A percentile compares a stretch with the other conserved stretches of the same genome.
Conservation (phyloP, 2,888 invertebrate genomes). For the Serripes groenlandicus region DNA sequence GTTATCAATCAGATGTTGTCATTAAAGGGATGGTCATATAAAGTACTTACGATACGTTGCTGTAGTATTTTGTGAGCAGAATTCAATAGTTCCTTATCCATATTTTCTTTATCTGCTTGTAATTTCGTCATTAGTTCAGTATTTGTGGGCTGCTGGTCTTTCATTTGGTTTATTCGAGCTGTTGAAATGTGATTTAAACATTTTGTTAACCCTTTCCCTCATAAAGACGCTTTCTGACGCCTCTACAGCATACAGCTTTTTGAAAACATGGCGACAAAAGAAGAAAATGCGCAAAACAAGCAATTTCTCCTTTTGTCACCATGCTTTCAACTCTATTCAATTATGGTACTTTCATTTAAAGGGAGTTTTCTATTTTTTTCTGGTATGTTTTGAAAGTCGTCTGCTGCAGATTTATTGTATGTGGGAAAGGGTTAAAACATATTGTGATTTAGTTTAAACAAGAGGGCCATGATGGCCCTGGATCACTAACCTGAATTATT, state of each 20-base stretch:
- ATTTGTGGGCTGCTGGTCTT: constrained; percentile 38
- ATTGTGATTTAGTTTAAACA: no score
- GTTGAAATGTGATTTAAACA: not conserved
- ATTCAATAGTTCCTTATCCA: constrained; percentile 90
- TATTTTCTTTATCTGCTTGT: constrained; percentile 89
- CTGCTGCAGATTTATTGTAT: not conserved
- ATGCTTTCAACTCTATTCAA: not conserved
- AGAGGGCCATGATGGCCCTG: no score
- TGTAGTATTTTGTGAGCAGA: constrained; percentile 87
- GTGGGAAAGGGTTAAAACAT: not conserved
- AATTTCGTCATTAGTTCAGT: constrained; percentile 87
- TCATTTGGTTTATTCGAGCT: constrained; percentile 28
- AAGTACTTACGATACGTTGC: constrained; percentile 81
- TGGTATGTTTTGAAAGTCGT: not conserved
- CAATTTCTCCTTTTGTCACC: not conserved
- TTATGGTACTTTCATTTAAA: not conserved
- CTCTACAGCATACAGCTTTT: not conserved
- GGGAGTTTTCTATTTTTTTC: no score
- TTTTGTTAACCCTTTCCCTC: not conserved
- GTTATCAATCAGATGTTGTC: not conserved
- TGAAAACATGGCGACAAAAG: not conserved
- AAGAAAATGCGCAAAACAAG: not conserved
- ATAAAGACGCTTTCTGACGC: not conserved
- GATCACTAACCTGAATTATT: no score
- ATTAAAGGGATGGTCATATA: not conserved